A percentile compares a stretch with the other conserved stretches of the same genome.
These are phyloP conservation scores for Agrilus biguttatus DNA, from an alignment of 2,888 invertebrate species.

Conservation along the genomic window DNA sequence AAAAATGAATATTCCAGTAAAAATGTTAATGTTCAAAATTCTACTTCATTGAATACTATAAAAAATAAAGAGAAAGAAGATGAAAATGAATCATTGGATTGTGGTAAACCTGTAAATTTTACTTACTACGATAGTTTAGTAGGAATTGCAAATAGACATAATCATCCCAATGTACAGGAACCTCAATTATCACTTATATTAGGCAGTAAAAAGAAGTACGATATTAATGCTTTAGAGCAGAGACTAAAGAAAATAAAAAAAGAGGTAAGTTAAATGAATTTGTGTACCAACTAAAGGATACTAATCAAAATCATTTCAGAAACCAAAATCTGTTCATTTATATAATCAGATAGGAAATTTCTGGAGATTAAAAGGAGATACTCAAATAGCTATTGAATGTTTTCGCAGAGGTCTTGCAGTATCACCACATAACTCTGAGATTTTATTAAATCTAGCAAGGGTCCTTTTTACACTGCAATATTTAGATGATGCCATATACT, in stretches of 20 bases:
- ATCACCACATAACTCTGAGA: conserved; percentile 76
- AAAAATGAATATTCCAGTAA: conserved; percentile 2
- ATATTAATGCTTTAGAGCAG: conserved; percentile 59
- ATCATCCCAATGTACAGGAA: conserved; percentile 74
- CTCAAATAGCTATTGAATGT: conserved; percentile 76
- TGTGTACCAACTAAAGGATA: neutral
- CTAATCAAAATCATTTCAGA: conserved; percentile 28
- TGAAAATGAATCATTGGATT: conserved; percentile 53
- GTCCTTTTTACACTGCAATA: conserved; percentile 77
- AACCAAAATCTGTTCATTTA: conserved; percentile 69
- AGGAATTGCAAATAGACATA: conserved; percentile 68
- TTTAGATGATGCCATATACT: conserved; percentile 77
- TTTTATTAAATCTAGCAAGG: conserved; percentile 69
- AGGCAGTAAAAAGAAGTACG: conserved; percentile 47
- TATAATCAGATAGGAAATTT: conserved; percentile 88
- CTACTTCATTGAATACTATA: conserved; percentile 7
- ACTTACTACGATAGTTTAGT: conserved; percentile 81
- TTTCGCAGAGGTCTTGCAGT: conserved; percentile 74
- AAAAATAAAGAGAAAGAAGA: conserved; percentile 5
- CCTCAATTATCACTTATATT: conserved; percentile 69
- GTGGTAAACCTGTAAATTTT: conserved; percentile 74
- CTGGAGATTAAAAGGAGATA: conserved; percentile 81
- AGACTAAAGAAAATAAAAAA: conserved; percentile 63
- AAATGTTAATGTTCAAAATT: conserved; percentile 9
- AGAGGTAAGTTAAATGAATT: conserved; percentile 34